phyloP scores from a whole-genome alignment of 2,888 invertebrate species.

The Phoenoteleia sp. region DNA sequence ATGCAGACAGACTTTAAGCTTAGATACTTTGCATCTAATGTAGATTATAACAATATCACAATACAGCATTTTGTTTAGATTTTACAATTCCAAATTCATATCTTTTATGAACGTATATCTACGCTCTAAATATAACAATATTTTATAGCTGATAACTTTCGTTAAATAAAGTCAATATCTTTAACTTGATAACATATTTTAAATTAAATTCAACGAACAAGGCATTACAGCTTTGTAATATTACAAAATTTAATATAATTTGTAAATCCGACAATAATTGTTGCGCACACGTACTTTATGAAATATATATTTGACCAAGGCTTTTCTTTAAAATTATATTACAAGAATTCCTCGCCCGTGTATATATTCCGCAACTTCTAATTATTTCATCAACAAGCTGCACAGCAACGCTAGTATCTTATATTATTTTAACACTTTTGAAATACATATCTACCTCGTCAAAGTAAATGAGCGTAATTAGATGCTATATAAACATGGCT shows the following conservation, averaged over 20 bases:
- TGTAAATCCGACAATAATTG: neutral
- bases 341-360: slow-evolving; percentile 1
- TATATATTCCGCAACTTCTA: slow-evolving; percentile 15
- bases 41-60: too few relatives aligned
- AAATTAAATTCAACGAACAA: too few relatives aligned
- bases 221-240: neutral
- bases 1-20: too few relatives aligned
- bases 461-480: slow-evolving; percentile 69
- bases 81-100: too few relatives aligned
- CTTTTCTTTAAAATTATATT: neutral
- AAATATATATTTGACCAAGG: neutral
- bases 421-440: slow-evolving; percentile 57
- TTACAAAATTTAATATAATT: neutral
- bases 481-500: slow-evolving; percentile 64
- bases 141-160: too few relatives aligned
- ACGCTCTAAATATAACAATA: too few relatives aligned
- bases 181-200: too few relatives aligned
- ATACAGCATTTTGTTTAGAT: too few relatives aligned
- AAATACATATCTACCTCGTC: slow-evolving; percentile 53
- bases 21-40: too few relatives aligned
- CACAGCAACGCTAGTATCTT: slow-evolving; percentile 9
- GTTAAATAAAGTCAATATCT: too few relatives aligned
- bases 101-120: too few relatives aligned
- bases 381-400: slow-evolving; percentile 43
- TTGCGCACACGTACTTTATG: neutral